Percentiles rank a stretch among this genome's conserved stretches.
phyloP scores from a whole-genome alignment of 1,140 invertebrate genomes.

The Holotrichia oblita region DNA sequence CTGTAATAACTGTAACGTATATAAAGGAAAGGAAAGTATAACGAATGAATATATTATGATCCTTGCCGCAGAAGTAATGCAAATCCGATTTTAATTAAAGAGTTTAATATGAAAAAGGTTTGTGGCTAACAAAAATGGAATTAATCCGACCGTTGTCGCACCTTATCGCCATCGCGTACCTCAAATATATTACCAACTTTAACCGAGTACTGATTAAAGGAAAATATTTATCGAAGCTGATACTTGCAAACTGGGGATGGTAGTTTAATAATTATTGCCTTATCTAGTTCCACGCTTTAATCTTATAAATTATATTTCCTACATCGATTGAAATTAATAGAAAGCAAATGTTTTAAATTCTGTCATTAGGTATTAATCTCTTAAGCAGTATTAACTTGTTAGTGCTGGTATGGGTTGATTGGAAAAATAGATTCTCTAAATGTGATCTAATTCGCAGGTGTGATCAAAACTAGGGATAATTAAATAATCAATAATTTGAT shows the following conservation, averaged over 20 bases:
- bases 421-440: too few species aligned
- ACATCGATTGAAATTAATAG: not conserved
- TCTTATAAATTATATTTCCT: not conserved
- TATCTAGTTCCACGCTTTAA: not conserved
- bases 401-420: too few species aligned
- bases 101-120: not conserved
- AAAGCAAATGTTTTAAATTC: not conserved
- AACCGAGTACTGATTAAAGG: not conserved
- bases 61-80: not conserved
- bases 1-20: conserved; percentile 10
- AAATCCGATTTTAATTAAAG: conserved; percentile 27
- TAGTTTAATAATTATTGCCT: not conserved
- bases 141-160: not conserved
- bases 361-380: too few species aligned
- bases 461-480: too few species aligned
- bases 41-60: conserved; percentile 14
- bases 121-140: conserved; percentile 5
- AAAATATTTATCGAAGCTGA: not conserved
- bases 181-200: conserved; percentile 19
- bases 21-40: conserved; percentile 13
- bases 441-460: too few species aligned
- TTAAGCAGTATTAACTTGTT: too few species aligned
- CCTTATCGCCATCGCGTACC: conserved; percentile 14
- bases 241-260: not conserved
- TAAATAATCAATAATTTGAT: too few species aligned